Conservation (phyloP, 2,113 vertebrate genomes). For the Megaceryle torquata region DNA sequence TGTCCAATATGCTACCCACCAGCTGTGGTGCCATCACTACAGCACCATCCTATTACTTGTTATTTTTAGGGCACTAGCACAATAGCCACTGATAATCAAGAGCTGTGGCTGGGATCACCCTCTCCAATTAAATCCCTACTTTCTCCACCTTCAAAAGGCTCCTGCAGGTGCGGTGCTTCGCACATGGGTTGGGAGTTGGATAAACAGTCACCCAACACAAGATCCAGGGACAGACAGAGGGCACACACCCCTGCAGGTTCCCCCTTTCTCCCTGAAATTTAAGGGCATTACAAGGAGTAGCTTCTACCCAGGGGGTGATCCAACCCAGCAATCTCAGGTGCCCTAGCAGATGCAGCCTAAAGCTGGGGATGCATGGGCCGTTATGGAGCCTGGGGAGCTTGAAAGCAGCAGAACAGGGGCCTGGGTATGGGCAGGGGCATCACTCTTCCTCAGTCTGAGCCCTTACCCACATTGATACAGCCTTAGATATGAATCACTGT, state of each 20-base stretch:
- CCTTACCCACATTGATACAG: background rate
- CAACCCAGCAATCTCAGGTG: accelerated
- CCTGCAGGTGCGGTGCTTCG: background rate
- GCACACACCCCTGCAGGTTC: background rate
- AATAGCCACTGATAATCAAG: background rate
- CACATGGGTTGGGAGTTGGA: background rate
- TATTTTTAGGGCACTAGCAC: background rate
- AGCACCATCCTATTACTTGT: background rate
- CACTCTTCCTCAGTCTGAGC: background rate
- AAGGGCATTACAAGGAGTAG: background rate
- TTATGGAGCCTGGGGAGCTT: background rate
- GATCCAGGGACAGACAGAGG: accelerated
- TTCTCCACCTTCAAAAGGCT: background rate
- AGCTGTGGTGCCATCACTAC: background rate
- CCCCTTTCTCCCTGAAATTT: background rate
- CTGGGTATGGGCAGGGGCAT: background rate
- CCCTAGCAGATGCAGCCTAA: background rate
- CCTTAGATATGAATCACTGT: background rate
- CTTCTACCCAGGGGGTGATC: background rate
- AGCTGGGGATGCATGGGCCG: background rate
- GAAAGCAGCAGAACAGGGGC: background rate
- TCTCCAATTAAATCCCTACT: background rate
- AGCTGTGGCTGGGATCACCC: background rate
- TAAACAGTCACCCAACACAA: background rate
- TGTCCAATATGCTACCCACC: background rate